Percentiles rank a stretch among this genome's conserved stretches.
These are phyloP conservation scores for Euzetes globulus DNA, from an alignment of 2,888 invertebrate species.

Conservation along the genomic window DNA sequence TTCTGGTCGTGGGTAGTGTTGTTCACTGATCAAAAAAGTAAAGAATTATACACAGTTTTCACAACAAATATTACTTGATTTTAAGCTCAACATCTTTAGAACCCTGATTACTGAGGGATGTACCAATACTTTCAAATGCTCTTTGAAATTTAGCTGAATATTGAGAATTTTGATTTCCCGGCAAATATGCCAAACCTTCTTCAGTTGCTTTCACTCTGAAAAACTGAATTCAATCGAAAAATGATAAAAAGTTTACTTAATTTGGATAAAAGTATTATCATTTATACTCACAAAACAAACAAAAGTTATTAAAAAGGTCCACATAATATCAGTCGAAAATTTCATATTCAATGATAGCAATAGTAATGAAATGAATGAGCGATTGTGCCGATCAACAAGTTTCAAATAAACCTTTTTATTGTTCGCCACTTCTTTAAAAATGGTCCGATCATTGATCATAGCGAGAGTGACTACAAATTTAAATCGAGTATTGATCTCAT, in stretches of 20 bases:
- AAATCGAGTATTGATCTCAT: constrained; percentile 17
- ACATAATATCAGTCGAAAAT: too few species aligned
- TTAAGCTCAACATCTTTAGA: constrained; percentile 1
- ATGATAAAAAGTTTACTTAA: not conserved
- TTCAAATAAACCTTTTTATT: not conserved
- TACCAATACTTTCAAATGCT: constrained; percentile 21
- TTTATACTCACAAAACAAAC: constrained; percentile 4
- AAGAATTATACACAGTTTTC: not conserved
- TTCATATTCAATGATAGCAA: not conserved
- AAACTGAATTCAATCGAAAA: not conserved
- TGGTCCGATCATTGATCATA: constrained; percentile 9
- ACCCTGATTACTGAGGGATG: constrained; percentile 15
- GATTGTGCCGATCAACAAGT: not conserved
- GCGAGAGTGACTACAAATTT: not conserved
- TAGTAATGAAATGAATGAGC: not conserved
- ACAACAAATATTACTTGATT: not conserved
- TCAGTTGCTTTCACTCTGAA: not conserved
- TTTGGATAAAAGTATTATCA: not conserved
- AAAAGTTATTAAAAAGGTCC: not conserved
- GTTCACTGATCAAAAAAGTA: not conserved
- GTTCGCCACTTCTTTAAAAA: not conserved
- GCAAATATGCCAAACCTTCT: not conserved
- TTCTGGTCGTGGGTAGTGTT: not conserved
- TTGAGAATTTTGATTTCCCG: not conserved
- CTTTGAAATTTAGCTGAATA: constrained; percentile 17